Evolutionary conservation across 1,140 invertebrate genomes (phyloP), one percentile per base, ranked within the genome.

Genomic region (Drosophila nigrodunni): DNA sequence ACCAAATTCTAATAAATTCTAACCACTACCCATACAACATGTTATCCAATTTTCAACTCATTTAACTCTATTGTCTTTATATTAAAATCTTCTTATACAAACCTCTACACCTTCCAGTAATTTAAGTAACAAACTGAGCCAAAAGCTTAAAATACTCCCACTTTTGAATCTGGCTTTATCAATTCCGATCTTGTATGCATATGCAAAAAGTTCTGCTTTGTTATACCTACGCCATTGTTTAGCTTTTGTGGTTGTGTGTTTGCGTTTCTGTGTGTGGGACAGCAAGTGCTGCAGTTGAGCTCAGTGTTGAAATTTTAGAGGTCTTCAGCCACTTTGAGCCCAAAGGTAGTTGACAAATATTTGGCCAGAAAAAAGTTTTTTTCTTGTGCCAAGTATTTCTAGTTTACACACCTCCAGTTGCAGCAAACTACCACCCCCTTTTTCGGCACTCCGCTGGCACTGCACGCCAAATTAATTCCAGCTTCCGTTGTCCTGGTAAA

Each of bases 381-480:
- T 18, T 39, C 4, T 7, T 30, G 49, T 25, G 15, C 9, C 15
- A 15, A 39, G 15, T 15, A 11, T 18, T 47, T 11, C 35, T 39
- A 30, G 3, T 30, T 30, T 30, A 30, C 25, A 30, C 25, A 30
- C 25, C 25, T 3, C 3, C 25, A 30, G 25, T 2, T 30, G 25
- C 25, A 30, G 25, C 25, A 30, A 4, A 4, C n/a, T 2, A 2
- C 34, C 18, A 7, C 25, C 25, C 8, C 15, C 2, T 11, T 11
- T 37, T 7, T 2, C 39, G 7, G n/a, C 13, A 9, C 11, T 10
- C 10, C 10, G 25, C 13, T 30, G 11, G 44, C 25, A 21, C 25
- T 47, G 64, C 39, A 74, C 72, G 72, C 37, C 70, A 70, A 74
- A 74, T 74, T 70, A 74, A 74, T 74, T 74, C 58, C 72, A 74